phyloP scores from a whole-genome alignment of 2,113 vertebrate species.

The Onychostruthus taczanowskii region DNA sequence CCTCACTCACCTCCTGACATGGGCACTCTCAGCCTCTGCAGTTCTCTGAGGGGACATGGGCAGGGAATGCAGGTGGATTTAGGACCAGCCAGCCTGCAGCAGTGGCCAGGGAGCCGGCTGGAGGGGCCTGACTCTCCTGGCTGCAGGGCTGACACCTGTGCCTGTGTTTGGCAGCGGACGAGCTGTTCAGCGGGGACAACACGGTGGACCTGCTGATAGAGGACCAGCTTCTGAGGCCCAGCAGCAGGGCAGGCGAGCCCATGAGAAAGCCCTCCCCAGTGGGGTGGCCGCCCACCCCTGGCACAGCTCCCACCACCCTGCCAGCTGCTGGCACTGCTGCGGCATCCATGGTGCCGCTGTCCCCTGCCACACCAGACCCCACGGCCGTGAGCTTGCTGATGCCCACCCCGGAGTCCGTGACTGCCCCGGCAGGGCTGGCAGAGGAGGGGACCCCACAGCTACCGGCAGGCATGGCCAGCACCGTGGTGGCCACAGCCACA shows the following conservation, averaged over 20 bases:
- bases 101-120: not conserved
- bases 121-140: not conserved
- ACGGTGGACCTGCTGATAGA: constrained; percentile 82
- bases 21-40: not conserved
- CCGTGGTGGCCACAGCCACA: not conserved
- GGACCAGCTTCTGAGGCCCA: constrained; percentile 89
- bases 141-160: not conserved
- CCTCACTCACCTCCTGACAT: rapidly evolving
- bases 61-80: not conserved
- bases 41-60: not conserved
- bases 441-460: not conserved
- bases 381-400: not conserved
- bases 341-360: not conserved
- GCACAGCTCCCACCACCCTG: not conserved
- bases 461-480: not conserved
- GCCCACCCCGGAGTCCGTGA: not conserved
- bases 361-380: not conserved
- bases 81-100: not conserved
- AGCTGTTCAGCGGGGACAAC: constrained; percentile 86
- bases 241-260: not conserved
- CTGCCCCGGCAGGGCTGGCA: rapidly evolving
- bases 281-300: not conserved
- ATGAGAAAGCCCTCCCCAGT: constrained; percentile 32
- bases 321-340: not conserved
- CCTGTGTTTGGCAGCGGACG: constrained; percentile 78